Conservation (phyloP, 2,113 vertebrate species). For the Xiphias gladius region DNA sequence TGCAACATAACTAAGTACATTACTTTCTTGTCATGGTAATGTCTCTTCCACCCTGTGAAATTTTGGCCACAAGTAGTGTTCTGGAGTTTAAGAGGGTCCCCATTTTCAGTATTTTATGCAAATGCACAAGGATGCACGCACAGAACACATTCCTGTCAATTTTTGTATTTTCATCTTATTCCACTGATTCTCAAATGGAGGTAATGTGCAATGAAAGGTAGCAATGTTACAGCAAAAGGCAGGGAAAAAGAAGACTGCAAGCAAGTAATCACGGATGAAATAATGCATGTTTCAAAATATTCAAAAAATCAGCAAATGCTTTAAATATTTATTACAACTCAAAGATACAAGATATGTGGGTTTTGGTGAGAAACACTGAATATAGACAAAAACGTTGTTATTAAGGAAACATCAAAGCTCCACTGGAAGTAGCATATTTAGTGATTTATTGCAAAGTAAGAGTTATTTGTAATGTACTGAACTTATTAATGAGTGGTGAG, state of each 20-base stretch:
- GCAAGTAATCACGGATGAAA: background rate
- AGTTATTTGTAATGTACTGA: too few species aligned
- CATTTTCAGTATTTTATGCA: background rate
- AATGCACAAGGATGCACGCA: background rate
- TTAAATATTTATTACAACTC: too few species aligned
- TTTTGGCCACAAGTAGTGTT: background rate
- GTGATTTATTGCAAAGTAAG: background rate
- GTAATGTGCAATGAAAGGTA: background rate
- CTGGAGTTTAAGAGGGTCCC: background rate
- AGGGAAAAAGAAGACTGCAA: background rate
- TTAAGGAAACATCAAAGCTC: background rate
- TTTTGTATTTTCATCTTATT: background rate
- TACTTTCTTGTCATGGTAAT: background rate
- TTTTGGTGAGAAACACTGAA: background rate
- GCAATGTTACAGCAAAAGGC: background rate
- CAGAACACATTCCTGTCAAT: background rate
- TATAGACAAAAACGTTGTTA: background rate
- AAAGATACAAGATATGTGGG: background rate
- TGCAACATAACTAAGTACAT: background rate
- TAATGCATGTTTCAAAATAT: background rate
- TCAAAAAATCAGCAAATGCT: background rate
- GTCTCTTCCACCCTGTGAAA: background rate
- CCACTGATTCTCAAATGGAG: background rate
- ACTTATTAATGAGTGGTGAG: too few species aligned
- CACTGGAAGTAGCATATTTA: background rate